Base-by-base conservation (phyloP, 2,113 vertebrate species). In the Solea solea region DNA sequence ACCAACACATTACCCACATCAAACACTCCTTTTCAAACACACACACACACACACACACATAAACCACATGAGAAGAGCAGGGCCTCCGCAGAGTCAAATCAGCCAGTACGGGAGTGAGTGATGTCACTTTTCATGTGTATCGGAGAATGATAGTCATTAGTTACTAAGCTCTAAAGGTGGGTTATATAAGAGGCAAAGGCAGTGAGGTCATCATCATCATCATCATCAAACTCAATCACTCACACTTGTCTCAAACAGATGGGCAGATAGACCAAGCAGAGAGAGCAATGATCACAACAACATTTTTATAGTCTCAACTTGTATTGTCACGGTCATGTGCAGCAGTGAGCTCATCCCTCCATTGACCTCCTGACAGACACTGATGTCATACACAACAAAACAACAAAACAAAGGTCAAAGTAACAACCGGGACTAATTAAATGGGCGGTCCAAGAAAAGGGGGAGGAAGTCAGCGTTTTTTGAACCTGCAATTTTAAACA, bases 61-160 rank as follows among this genome's bases (percentile, higher is more conserved):
- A 42, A 69, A n/a, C 39, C 46, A 72, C 63, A 64, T 42, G 58
- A 45, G 72, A 13, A 48, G 4, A 25, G 53, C 60, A 75, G 58
- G 8, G 12, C 16, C 64, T 52, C 42, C 21, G 16, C 21, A 44
- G 7, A 59, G 28, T 0, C 11, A 11, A 27, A 46, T 56, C 61
- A 71, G 16, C 16, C 62, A 64, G 41, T 74, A 84, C 63, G 59
- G 64, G 45, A 77, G 55, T 28, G 53, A 65, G 64, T 76, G 49
- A 86, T 59, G 62, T 74, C 27, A 67, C 60, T 64, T 56, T 55
- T 70, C 16, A 40, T 63, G 44, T 56, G 11, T 56, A 42, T 60
- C 39, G 42, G 70, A 59, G 52, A 59, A 69, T 62, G 16, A 28
- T 55, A 8, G 67, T 71, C 56, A 84, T 83, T 81, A 80, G 41